phyloP scores from a whole-genome alignment of 1,140 invertebrate species.

The Saxidomus purpurata region DNA sequence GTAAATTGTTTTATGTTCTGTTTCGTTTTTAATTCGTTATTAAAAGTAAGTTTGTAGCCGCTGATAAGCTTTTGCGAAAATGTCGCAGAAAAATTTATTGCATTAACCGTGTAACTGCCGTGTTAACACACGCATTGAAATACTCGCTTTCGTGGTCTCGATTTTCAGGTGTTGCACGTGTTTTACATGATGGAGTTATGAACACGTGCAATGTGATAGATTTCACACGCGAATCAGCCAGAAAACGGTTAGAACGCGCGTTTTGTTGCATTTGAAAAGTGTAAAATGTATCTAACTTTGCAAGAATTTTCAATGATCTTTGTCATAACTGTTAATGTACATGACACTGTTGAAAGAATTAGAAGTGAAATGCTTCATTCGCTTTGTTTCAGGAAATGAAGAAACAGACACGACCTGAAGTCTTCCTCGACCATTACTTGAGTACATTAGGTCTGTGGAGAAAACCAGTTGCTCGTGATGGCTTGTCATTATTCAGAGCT shows the following conservation, averaged over 20 bases:
- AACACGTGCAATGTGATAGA: neutral
- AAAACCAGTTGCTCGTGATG: conserved; percentile 94
- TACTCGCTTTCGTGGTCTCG: neutral
- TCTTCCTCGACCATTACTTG: conserved; percentile 91
- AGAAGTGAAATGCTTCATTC: neutral
- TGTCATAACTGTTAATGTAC: neutral
- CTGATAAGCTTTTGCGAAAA: too few species aligned
- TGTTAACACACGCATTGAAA: neutral
- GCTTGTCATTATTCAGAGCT: conserved; percentile 94
- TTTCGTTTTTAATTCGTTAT: too few species aligned
- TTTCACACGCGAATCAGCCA: neutral
- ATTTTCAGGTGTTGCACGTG: neutral
- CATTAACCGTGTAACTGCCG: too few species aligned
- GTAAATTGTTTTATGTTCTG: too few species aligned
- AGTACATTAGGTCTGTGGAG: conserved; percentile 92
- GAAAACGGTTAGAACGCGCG: conserved; percentile 15
- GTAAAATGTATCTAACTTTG: neutral
- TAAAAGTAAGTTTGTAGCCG: too few species aligned
- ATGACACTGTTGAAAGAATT: neutral
- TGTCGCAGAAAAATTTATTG: too few species aligned
- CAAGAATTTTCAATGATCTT: neutral
- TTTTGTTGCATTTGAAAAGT: neutral
- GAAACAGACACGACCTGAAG: conserved; percentile 51
- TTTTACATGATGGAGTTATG: neutral
- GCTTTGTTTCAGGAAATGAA: conserved; percentile 34